Percentiles rank a stretch among this genome's conserved stretches.
Evolutionary conservation across 2,797 vertebrate species (phyloP).

Genomic region (Myotis daubentonii): DNA sequence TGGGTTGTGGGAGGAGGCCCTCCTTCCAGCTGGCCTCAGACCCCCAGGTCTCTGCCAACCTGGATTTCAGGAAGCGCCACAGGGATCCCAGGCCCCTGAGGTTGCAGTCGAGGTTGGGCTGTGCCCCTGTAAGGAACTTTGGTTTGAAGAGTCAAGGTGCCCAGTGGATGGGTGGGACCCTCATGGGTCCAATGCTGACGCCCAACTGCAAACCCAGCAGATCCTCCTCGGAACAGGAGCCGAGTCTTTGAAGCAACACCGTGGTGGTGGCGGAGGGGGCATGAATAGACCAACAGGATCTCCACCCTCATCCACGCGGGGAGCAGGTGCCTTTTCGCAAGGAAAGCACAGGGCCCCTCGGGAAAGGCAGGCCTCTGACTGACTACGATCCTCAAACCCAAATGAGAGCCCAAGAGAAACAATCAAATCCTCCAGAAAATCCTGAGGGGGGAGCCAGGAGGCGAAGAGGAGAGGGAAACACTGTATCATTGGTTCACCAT

Average conservation of each 20-base stretch:
- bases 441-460: background rate
- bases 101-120: constrained; percentile 71
- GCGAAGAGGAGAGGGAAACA: constrained; percentile 73
- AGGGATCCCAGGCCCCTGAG: constrained; percentile 65
- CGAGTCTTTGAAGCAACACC: background rate
- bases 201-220: background rate
- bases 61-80: constrained; percentile 27
- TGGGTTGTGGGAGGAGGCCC: constrained; percentile 29
- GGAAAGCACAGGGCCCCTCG: background rate
- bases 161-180: constrained; percentile 11
- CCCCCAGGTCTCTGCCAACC: background rate
- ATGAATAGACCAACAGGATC: rapidly evolving
- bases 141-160: constrained; percentile 81
- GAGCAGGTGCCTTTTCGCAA: background rate
- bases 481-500: constrained; percentile 86
- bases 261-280: background rate
- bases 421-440: constrained; percentile 32
- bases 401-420: constrained; percentile 64
- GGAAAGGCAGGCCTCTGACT: constrained; percentile 3
- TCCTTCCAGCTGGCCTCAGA: background rate
- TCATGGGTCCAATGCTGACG: background rate
- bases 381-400: constrained; percentile 50
- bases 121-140: constrained; percentile 83
- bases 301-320: background rate
- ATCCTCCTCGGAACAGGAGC: background rate